A percentile compares a stretch with the other conserved stretches of the same genome.
Conservation (phyloP, 1,140 invertebrate genomes). For the Pectinophora gossypiella region DNA sequence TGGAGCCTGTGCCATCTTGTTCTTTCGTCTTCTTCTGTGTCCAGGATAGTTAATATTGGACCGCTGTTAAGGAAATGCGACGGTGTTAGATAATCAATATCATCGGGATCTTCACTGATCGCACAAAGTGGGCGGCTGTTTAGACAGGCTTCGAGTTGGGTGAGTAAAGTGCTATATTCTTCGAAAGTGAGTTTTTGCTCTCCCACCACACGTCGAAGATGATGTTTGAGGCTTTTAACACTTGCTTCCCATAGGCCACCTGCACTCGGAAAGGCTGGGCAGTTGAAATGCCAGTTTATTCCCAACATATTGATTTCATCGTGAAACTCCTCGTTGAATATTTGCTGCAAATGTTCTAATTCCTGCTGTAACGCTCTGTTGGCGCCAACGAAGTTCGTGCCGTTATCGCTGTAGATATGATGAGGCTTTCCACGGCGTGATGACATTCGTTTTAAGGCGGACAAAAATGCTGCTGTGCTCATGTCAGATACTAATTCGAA, state of each 20-base stretch:
- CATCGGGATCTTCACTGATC: conserved; percentile 12
- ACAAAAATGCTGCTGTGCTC: conserved; percentile 45
- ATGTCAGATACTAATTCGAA: conserved; percentile 52
- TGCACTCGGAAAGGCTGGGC: conserved; percentile 35
- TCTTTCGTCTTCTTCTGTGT: conserved; percentile 3
- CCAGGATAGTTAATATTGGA: conserved; percentile 2
- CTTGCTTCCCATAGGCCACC: conserved; percentile 31
- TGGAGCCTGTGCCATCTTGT: conserved; percentile 14
- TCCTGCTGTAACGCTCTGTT: conserved; percentile 4
- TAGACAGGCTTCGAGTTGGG: not conserved
- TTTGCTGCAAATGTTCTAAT: not conserved
- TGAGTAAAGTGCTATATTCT: conserved; percentile 26
- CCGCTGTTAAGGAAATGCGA: conserved; percentile 14
- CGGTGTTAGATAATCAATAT: conserved; percentile 2
- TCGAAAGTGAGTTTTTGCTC: conserved; percentile 9
- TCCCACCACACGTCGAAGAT: conserved; percentile 31
- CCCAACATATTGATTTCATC: conserved; percentile 5
- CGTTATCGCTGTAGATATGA: not conserved
- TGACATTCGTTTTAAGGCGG: conserved; percentile 44
- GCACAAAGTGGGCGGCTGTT: not conserved
- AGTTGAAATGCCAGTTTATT: conserved; percentile 42
- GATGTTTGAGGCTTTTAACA: conserved; percentile 31
- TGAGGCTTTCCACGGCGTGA: not conserved
- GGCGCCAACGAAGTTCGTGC: not conserved
- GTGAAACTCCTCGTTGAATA: not conserved